Evolutionary conservation across 2,797 vertebrate genomes (phyloP).

Genomic region (Molossus alvarezi): DNA sequence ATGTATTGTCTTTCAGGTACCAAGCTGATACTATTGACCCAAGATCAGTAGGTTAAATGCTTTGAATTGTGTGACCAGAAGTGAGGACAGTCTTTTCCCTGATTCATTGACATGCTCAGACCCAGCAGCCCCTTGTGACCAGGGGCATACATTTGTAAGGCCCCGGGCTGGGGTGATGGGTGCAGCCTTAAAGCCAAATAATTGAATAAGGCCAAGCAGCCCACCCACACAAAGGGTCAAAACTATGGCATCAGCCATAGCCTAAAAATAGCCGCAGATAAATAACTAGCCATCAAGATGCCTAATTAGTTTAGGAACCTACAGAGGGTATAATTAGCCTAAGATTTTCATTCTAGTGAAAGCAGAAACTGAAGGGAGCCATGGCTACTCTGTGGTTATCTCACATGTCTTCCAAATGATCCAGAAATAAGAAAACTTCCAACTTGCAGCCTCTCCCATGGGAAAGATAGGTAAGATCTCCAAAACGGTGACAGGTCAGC

Average conservation of each 20-base stretch:
- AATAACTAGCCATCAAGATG: constrained; percentile 6
- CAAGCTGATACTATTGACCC: constrained; percentile 17
- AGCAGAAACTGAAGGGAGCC: background rate
- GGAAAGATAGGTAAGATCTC: background rate
- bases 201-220: constrained; percentile 54
- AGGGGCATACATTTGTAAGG: background rate
- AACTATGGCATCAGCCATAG: background rate
- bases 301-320: constrained; percentile 53
- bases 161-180: background rate
- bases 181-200: background rate
- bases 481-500: background rate
- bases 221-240: background rate
- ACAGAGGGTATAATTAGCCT: background rate
- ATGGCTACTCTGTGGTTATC: background rate
- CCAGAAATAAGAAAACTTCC: constrained; percentile 48
- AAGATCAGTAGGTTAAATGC: constrained; percentile 54
- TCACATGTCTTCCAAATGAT: background rate
- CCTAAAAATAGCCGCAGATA: background rate
- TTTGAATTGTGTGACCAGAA: constrained; percentile 67
- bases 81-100: background rate
- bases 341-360: constrained; percentile 44
- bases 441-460: constrained; percentile 13
- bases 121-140: background rate
- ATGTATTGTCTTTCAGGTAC: constrained; percentile 40
- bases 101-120: constrained; percentile 11